Evolutionary conservation across 2,888 invertebrate genomes (phyloP).

Genomic region (Dasysyrphus tricinctus): DNA sequence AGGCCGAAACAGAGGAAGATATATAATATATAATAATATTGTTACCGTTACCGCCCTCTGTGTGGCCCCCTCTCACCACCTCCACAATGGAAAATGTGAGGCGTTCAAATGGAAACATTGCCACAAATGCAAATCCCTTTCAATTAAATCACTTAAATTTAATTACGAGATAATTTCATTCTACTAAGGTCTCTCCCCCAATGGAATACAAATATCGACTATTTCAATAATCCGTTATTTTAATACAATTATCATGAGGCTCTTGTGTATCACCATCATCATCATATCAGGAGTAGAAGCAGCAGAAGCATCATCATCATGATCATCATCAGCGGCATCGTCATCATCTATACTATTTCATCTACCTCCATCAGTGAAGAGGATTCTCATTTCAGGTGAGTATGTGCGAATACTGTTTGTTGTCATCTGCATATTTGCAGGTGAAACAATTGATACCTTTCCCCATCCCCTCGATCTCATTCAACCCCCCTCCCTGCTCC

Average conservation of each 20-base stretch:
- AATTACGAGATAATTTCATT: slow-evolving; percentile 69
- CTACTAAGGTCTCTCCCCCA: slow-evolving; percentile 36
- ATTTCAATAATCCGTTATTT: slow-evolving; percentile 72
- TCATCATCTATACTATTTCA: too few species aligned
- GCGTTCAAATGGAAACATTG: slow-evolving; percentile 62
- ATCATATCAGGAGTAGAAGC: slow-evolving; percentile 11
- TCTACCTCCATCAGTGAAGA: neutral
- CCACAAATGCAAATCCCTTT: slow-evolving; percentile 71
- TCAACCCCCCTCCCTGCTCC: neutral
- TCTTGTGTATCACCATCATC: slow-evolving; percentile 50
- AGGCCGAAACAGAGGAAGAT: too few species aligned
- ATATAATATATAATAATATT: neutral
- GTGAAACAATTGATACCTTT: slow-evolving; percentile 70
- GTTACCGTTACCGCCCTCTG: too few species aligned
- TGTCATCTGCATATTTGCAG: slow-evolving; percentile 67
- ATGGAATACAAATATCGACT: slow-evolving; percentile 49
- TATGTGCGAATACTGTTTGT: slow-evolving; percentile 34
- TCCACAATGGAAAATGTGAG: slow-evolving; percentile 1
- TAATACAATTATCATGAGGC: slow-evolving; percentile 73
- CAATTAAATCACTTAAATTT: slow-evolving; percentile 74
- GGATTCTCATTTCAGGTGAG: slow-evolving; percentile 20
- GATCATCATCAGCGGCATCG: slow-evolving; percentile 6
- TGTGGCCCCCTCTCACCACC: neutral
- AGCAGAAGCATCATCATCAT: neutral
- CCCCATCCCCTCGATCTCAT: neutral